Evolutionary conservation across 2,113 vertebrate species (phyloP), one percentile per base, ranked within the genome.

Genomic region (Cheirogaleus medius): DNA sequence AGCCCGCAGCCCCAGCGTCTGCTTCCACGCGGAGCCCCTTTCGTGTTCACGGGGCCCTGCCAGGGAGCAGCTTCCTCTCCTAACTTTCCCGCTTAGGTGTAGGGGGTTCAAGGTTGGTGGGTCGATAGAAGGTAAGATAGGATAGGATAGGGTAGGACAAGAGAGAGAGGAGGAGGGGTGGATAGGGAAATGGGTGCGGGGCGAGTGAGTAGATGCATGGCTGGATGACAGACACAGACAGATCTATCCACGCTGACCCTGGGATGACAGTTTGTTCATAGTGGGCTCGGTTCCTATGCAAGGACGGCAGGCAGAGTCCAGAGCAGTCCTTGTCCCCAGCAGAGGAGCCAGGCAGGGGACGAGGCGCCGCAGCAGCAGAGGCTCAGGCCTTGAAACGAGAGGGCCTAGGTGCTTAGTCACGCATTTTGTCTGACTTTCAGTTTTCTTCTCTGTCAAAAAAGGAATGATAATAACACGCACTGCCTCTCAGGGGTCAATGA

Each of bases 401-500:
- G 32, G 73, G 21, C 42, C 8, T 20, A 20, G 15, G 42, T 54
- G 7, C 9, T 77, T n/a, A 17, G 76, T 27, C 63, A 44, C 42
- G 34, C 58, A 17, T 9, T 69, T 56, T 68, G 81, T 88, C 76
- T 37, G 56, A 66, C 37, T n/a, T 83, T 78, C 37, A 42, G 1
- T 66, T 71, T 76, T 76, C 60, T 47, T 25, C 74, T 60, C 8
- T 29, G 32, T 44, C 17, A 27, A 81, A 44, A 82, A 54, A 13
- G 10, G 17, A 42, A 56, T 0, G 4, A 10, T 44, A 58, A 64
- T 0, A 10, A 6, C 0, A 78, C 10, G 6, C 5, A 23, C 39
- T 54, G 47, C 60, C 23, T 63, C 34, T 73, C 68, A 17, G 58
- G 10, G 49, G 8, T 5, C n/a, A 21, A 27, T 15, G 12, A 23